Base-by-base conservation (phyloP, 2,113 vertebrate genomes). In the Malurus cyaneus region DNA sequence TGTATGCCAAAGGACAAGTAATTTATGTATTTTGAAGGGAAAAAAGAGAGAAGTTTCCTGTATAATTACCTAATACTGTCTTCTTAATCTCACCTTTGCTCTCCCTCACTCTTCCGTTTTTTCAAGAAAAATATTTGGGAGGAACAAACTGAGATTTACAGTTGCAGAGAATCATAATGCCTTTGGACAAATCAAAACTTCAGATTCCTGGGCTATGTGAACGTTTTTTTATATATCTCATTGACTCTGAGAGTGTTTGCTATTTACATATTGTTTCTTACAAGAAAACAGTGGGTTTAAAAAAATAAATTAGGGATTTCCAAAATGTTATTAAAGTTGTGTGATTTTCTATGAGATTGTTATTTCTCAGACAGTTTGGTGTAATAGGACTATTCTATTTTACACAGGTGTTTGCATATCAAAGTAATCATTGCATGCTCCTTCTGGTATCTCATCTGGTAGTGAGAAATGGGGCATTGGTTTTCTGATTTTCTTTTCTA, bases 11-110 rank as follows among this genome's bases (percentile, higher is more conserved):
- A 95, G 9, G 13, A 91, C 59, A 74, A 93, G 67, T 83, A 86
- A 89, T 86, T 89, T 88, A 59, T 80, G 66, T 41, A 77, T 31
- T 86, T 89, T 81, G 80, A 94, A 93, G 15, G 29, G 64, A 5
- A 29, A 87, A 89, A 85, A 78, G n/a, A 32, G 57, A 56, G 18
- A 60, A 78, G 21, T 52, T 92, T 92, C 20, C 18, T 81, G 6
- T 36, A 41, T 29, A 74, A 83, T 36, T 95, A n/a, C 44, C n/a
- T 78, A n/a, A 18, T 11, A 66, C 21, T 72, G 2, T 61, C 18
- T 11, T 86, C 47, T 53, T 72, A 62, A 72, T 82, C 12, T 82
- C 26, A 41, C 13, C 11, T 14, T 81, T 86, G 16, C 12, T 42
- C 31, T 57, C 18, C 32, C 39, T 32, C 19, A 3, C 1, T 62